Evolutionary conservation across 2,113 vertebrate genomes (phyloP).

Genomic region (Microtus montanus): DNA sequence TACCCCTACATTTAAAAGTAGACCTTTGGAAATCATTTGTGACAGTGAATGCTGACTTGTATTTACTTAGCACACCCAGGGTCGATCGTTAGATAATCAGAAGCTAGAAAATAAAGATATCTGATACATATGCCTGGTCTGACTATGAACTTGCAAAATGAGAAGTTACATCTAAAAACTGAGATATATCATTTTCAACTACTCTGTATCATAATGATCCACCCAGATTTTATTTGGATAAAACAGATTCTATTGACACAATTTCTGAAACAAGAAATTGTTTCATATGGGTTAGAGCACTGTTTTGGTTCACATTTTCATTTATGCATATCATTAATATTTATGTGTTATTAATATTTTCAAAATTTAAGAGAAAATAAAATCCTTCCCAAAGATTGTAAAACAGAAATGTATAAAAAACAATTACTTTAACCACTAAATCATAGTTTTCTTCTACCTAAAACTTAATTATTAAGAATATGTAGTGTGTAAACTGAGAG

Average conservation of each 20-base stretch:
- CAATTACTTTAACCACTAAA: not conserved
- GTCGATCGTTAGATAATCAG: no score
- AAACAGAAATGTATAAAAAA: not conserved
- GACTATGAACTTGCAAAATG: not conserved
- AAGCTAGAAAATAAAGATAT: no score
- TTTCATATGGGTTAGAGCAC: not conserved
- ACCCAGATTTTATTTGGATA: not conserved
- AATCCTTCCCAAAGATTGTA: not conserved
- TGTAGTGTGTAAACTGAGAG: not conserved
- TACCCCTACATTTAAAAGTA: not conserved
- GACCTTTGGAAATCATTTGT: not conserved
- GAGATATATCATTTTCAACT: not conserved
- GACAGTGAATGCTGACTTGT: not conserved
- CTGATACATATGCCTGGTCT: not conserved
- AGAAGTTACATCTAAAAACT: not conserved
- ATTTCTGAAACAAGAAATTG: not conserved
- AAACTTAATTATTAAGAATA: not conserved
- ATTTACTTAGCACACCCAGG: not conserved
- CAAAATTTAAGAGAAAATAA: not conserved
- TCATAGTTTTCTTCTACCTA: not conserved
- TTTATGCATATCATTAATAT: not conserved
- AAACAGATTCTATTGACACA: not conserved
- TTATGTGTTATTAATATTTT: not conserved
- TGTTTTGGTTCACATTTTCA: not conserved
- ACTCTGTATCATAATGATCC: not conserved